A percentile compares a stretch with the other conserved stretches of the same genome.
Evolutionary conservation across 2,888 invertebrate species (phyloP).

Genomic region (Torymus aiolomorphi): DNA sequence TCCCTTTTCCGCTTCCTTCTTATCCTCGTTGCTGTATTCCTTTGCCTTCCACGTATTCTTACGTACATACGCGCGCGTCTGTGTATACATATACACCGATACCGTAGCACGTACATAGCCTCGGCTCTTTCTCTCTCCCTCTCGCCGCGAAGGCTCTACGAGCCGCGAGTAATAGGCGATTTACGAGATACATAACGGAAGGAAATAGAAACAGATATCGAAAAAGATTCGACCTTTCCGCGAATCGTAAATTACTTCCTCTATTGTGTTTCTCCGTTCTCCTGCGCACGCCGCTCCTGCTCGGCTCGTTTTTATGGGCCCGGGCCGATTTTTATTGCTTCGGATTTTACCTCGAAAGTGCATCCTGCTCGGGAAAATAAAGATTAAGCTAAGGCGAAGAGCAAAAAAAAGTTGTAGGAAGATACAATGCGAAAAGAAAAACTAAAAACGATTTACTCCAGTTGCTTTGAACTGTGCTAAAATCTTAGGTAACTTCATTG

Average conservation of each 20-base stretch:
- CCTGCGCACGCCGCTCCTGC: background rate
- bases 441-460: conserved; percentile 8
- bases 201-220: conserved; percentile 57
- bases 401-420: background rate
- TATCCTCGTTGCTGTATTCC: conserved; percentile 1
- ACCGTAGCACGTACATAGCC: background rate
- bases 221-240: conserved; percentile 51
- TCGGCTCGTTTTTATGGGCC: conserved; percentile 44
- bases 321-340: conserved; percentile 51
- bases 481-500: background rate
- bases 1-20: conserved; percentile 13
- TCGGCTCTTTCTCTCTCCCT: background rate
- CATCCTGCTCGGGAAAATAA: conserved; percentile 41
- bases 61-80: background rate
- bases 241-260: conserved; percentile 54
- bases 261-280: conserved; percentile 36
- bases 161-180: conserved; percentile 52
- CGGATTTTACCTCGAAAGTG: conserved; percentile 49
- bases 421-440: conserved; percentile 6
- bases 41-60: background rate
- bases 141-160: conserved; percentile 24
- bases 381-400: conserved; percentile 46
- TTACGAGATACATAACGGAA: conserved; percentile 57
- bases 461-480: background rate
- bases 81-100: background rate